Evolutionary conservation across 2,113 vertebrate genomes (phyloP), one percentile per base, ranked within the genome.

Genomic region (Regulus satrapa): DNA sequence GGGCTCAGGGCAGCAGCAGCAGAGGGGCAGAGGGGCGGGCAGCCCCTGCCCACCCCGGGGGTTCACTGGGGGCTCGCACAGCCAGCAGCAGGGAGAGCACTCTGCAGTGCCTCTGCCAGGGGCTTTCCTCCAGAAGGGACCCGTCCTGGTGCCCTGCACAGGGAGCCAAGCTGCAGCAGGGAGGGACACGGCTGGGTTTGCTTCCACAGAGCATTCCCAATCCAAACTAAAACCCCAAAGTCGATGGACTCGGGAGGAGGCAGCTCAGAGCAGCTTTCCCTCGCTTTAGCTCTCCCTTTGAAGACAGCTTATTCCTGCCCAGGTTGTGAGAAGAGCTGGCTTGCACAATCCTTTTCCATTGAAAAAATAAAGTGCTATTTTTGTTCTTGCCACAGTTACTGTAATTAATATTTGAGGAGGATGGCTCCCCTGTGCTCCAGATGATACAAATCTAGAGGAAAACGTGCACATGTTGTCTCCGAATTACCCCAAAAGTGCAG

Each of bases 281-380:
- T 78, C 13, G 0, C 25, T 76, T 58, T 4, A n/a, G 58, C 73
- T 73, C 51, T 51, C 41, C 87, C 72, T 86, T 87, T 40, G 77
- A 77, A 92, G 58, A 16, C 6, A 48, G 76, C 54, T 94, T 26
- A 8, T 48, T 85, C 9, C 69, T 91, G 93, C 89, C 91, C 90
- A 88, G 49, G 41, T n/a, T 79, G 74, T 15, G 48, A 41, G 89
- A 62, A 76, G 31, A 59, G 40, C 81, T 89, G 77, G 10, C 77
- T 76, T 34, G 69, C 10, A 1, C 40, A 61, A 23, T 41, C 81
- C 71, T 66, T 71, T 25, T 6, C 79, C 58, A 69, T 24, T 80
- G 71, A 85, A 73, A 73, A 92, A 94, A 68, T 32, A 91, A 56
- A 89, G 62, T 5, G 58, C 84, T 95, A 58, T 75, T 89, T 93